A percentile compares a stretch with the other conserved stretches of the same genome.
Evolutionary conservation across 2,113 vertebrate genomes (phyloP).

Genomic region (Lanius ludovicianus): DNA sequence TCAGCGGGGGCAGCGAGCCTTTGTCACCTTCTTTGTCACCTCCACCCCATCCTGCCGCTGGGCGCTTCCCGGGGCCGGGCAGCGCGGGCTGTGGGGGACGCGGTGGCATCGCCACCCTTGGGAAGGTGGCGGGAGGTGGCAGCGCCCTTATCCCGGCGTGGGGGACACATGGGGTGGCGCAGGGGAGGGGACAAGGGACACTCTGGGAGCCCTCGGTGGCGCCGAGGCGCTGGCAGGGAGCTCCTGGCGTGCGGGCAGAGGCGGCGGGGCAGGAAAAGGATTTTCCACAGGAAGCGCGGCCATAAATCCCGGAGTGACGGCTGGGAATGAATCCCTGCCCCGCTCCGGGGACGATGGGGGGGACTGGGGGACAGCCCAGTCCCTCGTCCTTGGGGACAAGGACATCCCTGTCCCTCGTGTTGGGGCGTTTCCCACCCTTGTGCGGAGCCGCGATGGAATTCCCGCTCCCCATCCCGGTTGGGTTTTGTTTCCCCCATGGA

Average conservation of each 20-base stretch:
- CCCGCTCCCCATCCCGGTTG: not conserved
- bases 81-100: too few species aligned
- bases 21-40: not conserved
- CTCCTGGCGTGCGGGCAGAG: not conserved
- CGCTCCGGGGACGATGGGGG: too few species aligned
- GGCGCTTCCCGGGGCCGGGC: too few species aligned
- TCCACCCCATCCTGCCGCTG: not conserved
- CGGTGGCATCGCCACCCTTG: rapidly evolving
- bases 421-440: not conserved
- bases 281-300: not conserved
- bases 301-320: not conserved
- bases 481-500: not conserved
- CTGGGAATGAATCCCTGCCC: not conserved
- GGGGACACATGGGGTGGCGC: not conserved
- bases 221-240: not conserved
- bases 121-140: not conserved
- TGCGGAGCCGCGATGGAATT: not conserved
- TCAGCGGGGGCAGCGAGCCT: rapidly evolving
- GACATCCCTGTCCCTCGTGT: not conserved
- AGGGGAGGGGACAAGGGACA: not conserved
- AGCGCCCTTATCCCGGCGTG: rapidly evolving
- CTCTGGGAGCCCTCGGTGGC: rapidly evolving
- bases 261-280: not conserved
- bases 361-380: not conserved
- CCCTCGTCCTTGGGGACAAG: not conserved